These are phyloP conservation scores for Enteromius viviparus DNA, from an alignment of 2,797 vertebrate genomes.

Conservation along the genomic window DNA sequence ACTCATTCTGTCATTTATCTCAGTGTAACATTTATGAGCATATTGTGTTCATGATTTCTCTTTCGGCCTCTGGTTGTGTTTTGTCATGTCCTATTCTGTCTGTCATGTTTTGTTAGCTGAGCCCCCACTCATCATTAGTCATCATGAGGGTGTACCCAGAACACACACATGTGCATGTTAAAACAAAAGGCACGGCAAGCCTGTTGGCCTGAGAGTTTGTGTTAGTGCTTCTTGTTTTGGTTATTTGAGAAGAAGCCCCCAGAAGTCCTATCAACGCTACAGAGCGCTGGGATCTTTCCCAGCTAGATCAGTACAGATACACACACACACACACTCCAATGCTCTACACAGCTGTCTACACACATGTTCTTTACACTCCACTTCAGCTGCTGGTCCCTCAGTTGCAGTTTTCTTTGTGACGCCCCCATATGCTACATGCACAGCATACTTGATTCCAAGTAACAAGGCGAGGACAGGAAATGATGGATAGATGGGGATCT, in stretches of 20 bases:
- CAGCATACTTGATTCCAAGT: constrained; percentile 39
- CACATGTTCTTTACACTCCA: constrained; percentile 33
- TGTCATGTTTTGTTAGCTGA: constrained; percentile 59
- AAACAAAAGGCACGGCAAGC: constrained; percentile 48
- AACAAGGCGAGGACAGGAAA: constrained; percentile 5
- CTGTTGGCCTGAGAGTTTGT: constrained; percentile 33
- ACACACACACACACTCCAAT: background rate
- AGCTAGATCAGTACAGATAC: background rate
- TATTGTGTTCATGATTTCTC: background rate
- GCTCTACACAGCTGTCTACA: constrained; percentile 37
- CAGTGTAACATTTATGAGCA: background rate
- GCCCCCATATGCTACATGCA: constrained; percentile 10
- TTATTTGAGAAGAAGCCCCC: constrained; percentile 55
- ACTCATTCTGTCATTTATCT: constrained; percentile 14
- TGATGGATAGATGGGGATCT: background rate
- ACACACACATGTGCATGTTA: constrained; percentile 30
- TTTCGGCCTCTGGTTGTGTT: constrained; percentile 44
- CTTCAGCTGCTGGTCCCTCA: constrained; percentile 40
- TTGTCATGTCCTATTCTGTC: constrained; percentile 54
- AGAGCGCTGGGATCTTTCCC: constrained; percentile 29
- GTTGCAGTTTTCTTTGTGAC: constrained; percentile 30
- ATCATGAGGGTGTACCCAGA: constrained; percentile 46
- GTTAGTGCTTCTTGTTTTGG: constrained; percentile 52
- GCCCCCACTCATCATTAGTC: constrained; percentile 52
- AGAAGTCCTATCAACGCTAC: constrained; percentile 45